Evolutionary conservation across 2,113 vertebrate species (phyloP), one percentile per base, ranked within the genome.

Genomic region (Nanger granti): DNA sequence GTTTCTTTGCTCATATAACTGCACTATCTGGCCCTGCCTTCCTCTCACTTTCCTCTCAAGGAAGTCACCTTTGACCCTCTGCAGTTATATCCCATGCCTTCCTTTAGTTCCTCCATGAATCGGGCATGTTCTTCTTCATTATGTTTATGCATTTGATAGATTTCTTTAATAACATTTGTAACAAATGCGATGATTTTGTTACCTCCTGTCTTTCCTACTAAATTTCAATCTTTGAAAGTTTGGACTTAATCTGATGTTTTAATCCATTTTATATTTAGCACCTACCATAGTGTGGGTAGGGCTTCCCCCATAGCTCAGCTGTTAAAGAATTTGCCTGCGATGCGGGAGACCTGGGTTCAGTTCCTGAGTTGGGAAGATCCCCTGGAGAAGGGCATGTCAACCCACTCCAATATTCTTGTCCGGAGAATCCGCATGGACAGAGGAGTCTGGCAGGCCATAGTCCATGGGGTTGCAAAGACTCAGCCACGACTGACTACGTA

Each of bases 261-360:
- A 57, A 80, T 49, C 34, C 34, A 47, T 9, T 62, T 4, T 22
- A 10, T 69, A 2, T 82, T 93, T n/a, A 31, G 41, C 62, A 31
- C 17, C 49, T 82, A 59, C 3, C 2, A 13, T 5, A 52, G 0
- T 37, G 18, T 44, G 11, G 26, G 18, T 24, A 3, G n/a, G n/a
- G 20, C 10, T 24, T 41, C 69, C n/a, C 69, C 20, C 0, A 0
- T 12, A 41, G n/a, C n/a, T 41, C n/a, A 73, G n/a, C 9, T 7
- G 10, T 73, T 41, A 73, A 73, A 73, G 10, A 73, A 73, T 73
- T 24, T 41, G 69, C n/a, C n/a, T 24, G n/a, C 5, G 41, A 24
- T 73, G 10, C 3, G 10, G 10, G n/a, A 73, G n/a, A 13, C 20
- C 69, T 5, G 1, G n/a, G n/a, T 73, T 73, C n/a, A 41, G 10